Conservation (phyloP, 2,888 invertebrate genomes). For the Caenorhabditis japonica region DNA sequence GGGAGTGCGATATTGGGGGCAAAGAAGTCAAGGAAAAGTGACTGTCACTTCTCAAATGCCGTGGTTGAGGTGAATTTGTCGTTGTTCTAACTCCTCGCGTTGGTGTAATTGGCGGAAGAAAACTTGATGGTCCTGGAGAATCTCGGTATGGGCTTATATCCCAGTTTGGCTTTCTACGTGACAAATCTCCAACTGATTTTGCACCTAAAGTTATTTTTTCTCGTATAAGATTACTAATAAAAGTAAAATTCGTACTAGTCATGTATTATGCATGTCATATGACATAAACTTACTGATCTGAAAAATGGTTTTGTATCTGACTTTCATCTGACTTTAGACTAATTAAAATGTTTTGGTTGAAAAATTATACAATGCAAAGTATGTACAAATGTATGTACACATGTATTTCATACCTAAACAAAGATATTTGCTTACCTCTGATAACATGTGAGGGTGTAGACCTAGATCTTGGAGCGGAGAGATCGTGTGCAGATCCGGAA, state of each 20-base stretch:
- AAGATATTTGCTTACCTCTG: too few relatives aligned
- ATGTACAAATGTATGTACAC: background rate
- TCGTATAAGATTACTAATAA: background rate
- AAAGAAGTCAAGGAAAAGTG: conserved; percentile 47
- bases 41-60: conserved; percentile 45
- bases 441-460: conserved; percentile 10
- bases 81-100: conserved; percentile 21
- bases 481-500: conserved; percentile 41
- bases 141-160: conserved; percentile 33
- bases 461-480: conserved; percentile 8
- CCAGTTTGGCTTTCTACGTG: conserved; percentile 32
- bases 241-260: too few relatives aligned
- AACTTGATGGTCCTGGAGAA: conserved; percentile 17
- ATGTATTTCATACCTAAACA: too few relatives aligned
- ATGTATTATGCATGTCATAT: too few relatives aligned
- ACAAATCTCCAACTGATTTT: conserved; percentile 38
- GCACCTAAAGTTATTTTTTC: conserved; percentile 48
- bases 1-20: conserved; percentile 41
- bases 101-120: conserved; percentile 43
- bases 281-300: too few relatives aligned
- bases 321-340: background rate
- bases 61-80: conserved; percentile 36
- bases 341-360: background rate
- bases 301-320: background rate
- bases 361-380: background rate